These are phyloP conservation scores for Cassiopea xamachana DNA, from an alignment of 30 jellyfish, hydroid and myxozoan genomes.

Conservation along the genomic window DNA sequence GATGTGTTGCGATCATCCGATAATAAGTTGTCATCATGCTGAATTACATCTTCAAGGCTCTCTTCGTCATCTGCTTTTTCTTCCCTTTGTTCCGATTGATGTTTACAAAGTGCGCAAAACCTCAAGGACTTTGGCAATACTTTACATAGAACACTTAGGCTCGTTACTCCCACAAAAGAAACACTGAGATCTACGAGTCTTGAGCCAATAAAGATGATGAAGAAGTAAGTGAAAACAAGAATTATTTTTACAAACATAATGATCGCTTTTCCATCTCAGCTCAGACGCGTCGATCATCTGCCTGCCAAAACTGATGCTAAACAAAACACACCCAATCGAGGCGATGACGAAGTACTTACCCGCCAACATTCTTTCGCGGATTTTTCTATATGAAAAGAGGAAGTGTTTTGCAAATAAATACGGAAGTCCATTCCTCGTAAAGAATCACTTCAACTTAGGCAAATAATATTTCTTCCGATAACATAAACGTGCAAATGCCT, in stretches of 20 bases:
- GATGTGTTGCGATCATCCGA: not conserved
- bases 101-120: not conserved
- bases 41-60: constrained; percentile 3
- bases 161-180: constrained; percentile 54
- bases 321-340: constrained; percentile 20
- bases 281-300: not conserved
- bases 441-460: too few relatives aligned
- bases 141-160: constrained; percentile 45
- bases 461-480: too few relatives aligned
- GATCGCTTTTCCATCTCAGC: not conserved
- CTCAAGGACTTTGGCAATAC: constrained; percentile 36
- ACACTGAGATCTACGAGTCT: constrained; percentile 77
- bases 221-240: constrained; percentile 61
- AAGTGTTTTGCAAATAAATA: not conserved
- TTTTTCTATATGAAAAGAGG: not conserved
- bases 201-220: constrained; percentile 68
- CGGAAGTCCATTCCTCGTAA: too few relatives aligned
- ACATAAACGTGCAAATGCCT: too few relatives aligned
- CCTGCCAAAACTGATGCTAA: constrained; percentile 1
- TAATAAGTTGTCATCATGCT: not conserved
- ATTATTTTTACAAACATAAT: constrained; percentile 59
- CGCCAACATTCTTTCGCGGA: constrained; percentile 28
- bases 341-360: constrained; percentile 61
- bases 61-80: not conserved
- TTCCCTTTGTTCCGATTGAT: constrained; percentile 1